Evolutionary conservation across 2,888 invertebrate species (phyloP), one percentile per base, ranked within the genome.

Genomic region (Pristionchus maxplancki): DNA sequence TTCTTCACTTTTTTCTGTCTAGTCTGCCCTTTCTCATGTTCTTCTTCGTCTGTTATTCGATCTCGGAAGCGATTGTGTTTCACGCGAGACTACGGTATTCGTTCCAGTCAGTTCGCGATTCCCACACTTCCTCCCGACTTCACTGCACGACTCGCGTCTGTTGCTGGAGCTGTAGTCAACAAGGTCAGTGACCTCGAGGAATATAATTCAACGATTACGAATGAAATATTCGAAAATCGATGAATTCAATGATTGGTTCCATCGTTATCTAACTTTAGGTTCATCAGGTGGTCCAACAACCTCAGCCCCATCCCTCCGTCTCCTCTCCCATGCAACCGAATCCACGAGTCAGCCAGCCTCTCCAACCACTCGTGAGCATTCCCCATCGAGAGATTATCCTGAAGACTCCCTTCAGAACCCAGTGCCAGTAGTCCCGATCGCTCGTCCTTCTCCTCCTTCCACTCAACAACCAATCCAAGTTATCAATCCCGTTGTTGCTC

Each of bases 71-170:
- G 71, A 74, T 40, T 11, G 40, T 1, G 40, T 74, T 74, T 74
- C 71, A 37, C 31, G 71, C 8, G 17, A 40, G 71, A 40, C 20
- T 74, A 71, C 37, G 37, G 71, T 71, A 28, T 67, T 17, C 71
- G 28, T 62, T 84, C 28, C 83, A 84, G 83, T 58, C 83, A 84
- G 62, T 58, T 84, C 58, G 83, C 31, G 24, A 81, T 81, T 50
- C 81, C 78, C 44, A 78, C 78, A 6, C 82, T 82, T 82, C 82
- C 83, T 34, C 58, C 83, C 28, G 83, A 84, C 20, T 58, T 84
- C 83, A 62, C 58, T 37, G 34, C 83, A 17, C 34, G 83, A 37
- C 58, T 84, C 6, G 83, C 83, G 9, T 37, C 83, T 15, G 83
- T 84, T 9, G 83, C 62, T n/a, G 62, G 83, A 34, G 53, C 83